Base-by-base conservation (phyloP, 1,140 invertebrate genomes). In the Cataglyphis hispanica region DNA sequence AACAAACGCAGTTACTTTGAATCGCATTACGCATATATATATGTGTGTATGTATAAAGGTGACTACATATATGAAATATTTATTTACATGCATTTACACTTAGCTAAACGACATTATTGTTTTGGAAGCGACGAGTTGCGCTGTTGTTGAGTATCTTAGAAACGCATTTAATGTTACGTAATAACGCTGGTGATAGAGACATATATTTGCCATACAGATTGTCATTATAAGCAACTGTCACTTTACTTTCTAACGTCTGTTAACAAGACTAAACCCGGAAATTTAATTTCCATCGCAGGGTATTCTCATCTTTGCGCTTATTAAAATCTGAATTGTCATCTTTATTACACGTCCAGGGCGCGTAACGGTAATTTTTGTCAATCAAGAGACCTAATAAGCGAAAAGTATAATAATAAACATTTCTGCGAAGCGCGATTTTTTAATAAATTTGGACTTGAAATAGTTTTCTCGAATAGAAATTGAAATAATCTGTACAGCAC, bases 161-260 rank as follows among this genome's bases (percentile, higher is more conserved):
- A 63, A n/a, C 5, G 31, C n/a, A 22, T 10, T 64, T 34, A 56
- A 69, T 56, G 22, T 83, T 83, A 46, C 40, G 16, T 60, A 83
- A 83, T 72, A 60, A n/a, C 67, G 13, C 27, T 19, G 27, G 37
- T 83, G 61, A 83, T 83, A 74, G 67, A 81, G 78, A 83, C 78
- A 74, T 37, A 50, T 50, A 74, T 83, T 46, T 19, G 40, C 37
- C n/a, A 60, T 11, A 70, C 6, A n/a, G 66, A 67, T 27, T 16
- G 67, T 31, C 67, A 72, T 74, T 83, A 60, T 25, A n/a, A 53
- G 27, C 56, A 74, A 72, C 25, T 5, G 34, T 53, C 50, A 58
- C 25, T 25, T 69, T 70, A 27, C 16, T 72, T 11, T 19, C 40
- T 69, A 80, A 60, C 27, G 37, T 80, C 61, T 37, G 78, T 5